phyloP scores from a whole-genome alignment of 2,888 invertebrate species.

The Cryptocephalus moraei region DNA sequence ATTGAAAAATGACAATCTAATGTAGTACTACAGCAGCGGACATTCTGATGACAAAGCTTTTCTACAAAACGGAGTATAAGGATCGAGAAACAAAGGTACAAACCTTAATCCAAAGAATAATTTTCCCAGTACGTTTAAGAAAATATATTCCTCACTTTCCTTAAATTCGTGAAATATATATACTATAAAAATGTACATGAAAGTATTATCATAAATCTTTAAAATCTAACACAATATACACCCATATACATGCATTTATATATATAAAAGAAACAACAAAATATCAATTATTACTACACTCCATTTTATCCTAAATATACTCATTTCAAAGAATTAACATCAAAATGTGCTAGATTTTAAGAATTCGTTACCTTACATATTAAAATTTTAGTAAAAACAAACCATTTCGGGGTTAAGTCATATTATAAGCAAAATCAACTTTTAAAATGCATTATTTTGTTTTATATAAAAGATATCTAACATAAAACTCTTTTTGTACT shows the following conservation, averaged over 20 bases:
- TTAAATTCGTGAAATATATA: constrained; percentile 4
- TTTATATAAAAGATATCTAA: constrained; percentile 5
- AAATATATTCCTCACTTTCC: constrained; percentile 12
- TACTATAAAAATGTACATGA: no score
- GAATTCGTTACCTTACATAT: constrained; percentile 2
- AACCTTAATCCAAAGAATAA: no score
- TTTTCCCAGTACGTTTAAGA: constrained; percentile 10
- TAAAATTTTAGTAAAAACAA: background rate
- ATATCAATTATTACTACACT: constrained; percentile 2
- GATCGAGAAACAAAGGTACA: constrained; percentile 4
- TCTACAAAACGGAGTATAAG: constrained; percentile 5
- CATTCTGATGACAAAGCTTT: constrained; percentile 6
- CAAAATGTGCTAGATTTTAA: constrained; percentile 17
- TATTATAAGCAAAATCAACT: constrained; percentile 2
- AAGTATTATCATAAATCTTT: constrained; percentile 13
- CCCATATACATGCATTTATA: constrained; percentile 3
- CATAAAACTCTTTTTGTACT: constrained; percentile 21
- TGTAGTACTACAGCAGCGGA: no score
- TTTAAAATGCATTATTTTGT: constrained; percentile 1
- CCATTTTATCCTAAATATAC: constrained; percentile 4
- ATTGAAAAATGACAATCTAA: no score
- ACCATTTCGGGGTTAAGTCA: background rate
- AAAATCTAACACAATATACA: constrained; percentile 21
- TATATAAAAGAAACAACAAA: constrained; percentile 7
- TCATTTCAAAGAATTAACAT: constrained; percentile 2